phyloP scores from a whole-genome alignment of 2,888 invertebrate genomes.

The Zelleria hepariella region DNA sequence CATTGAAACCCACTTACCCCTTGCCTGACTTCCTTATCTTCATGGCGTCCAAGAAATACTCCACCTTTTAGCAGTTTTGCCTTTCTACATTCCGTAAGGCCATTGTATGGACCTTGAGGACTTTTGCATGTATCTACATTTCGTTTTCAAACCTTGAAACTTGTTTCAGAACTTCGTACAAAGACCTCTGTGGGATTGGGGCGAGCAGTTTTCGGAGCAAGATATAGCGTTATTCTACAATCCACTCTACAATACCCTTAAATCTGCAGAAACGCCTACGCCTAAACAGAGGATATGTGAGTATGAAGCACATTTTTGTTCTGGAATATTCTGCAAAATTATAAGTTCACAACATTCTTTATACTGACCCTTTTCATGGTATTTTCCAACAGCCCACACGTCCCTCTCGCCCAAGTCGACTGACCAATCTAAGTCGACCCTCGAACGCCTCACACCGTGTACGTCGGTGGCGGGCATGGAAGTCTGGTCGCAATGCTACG shows the following conservation, averaged over 20 bases:
- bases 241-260: conserved; percentile 75
- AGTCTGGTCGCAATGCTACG: conserved; percentile 91
- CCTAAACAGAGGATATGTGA: conserved; percentile 42
- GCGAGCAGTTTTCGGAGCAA: conserved; percentile 85
- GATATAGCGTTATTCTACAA: conserved; percentile 89
- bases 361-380: background rate
- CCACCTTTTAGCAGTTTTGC: too few species aligned
- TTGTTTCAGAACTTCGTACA: conserved; percentile 66
- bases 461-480: conserved; percentile 72
- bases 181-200: conserved; percentile 92
- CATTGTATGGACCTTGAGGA: background rate
- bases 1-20: too few species aligned
- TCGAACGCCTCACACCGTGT: conserved; percentile 50
- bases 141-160: background rate
- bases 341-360: background rate
- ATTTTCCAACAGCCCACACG: background rate
- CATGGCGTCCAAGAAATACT: too few species aligned
- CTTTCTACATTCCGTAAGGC: too few species aligned
- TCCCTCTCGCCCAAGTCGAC: conserved; percentile 1
- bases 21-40: too few species aligned
- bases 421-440: conserved; percentile 14
- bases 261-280: conserved; percentile 12
- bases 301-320: conserved; percentile 17
- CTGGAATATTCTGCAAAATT: background rate
- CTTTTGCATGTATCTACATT: background rate